A percentile compares a stretch with the other conserved stretches of the same genome.
Evolutionary conservation across 2,888 invertebrate species (phyloP).

Genomic region (Drosophila aldrichi): DNA sequence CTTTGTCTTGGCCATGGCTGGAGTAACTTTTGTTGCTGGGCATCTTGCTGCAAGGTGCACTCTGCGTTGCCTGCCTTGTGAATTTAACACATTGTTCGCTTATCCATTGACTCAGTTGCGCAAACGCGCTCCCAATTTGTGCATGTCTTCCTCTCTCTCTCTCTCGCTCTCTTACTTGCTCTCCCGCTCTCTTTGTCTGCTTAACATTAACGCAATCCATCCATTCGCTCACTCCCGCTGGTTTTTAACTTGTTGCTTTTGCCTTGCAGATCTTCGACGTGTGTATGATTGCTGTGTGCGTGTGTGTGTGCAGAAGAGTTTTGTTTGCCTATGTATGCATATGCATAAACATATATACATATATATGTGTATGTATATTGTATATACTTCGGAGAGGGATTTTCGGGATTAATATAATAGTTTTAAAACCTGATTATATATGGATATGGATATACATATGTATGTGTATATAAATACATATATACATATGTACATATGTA

Average conservation of each 20-base stretch:
- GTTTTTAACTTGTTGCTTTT: conserved; percentile 60
- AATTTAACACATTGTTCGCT: conserved; percentile 42
- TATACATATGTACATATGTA: background rate
- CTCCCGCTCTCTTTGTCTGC: conserved; percentile 4
- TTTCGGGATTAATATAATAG: conserved; percentile 1
- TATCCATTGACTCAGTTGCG: conserved; percentile 64
- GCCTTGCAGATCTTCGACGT: conserved; percentile 39
- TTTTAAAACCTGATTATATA: background rate
- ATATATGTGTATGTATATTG: no score
- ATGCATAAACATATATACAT: background rate
- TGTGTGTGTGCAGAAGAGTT: conserved; percentile 5
- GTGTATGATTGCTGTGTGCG: background rate
- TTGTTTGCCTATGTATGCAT: background rate
- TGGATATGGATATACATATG: background rate
- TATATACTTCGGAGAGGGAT: background rate
- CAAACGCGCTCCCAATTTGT: conserved; percentile 53
- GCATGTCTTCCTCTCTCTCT: conserved; percentile 16
- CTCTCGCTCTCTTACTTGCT: background rate
- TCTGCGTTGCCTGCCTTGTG: conserved; percentile 31
- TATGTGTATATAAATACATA: no score
- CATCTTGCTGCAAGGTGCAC: conserved; percentile 52
- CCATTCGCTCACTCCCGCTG: conserved; percentile 16
- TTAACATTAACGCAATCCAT: conserved; percentile 3
- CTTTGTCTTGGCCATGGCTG: conserved; percentile 67
- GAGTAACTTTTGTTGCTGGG: conserved; percentile 22